Evolutionary conservation across 2,888 invertebrate genomes (phyloP).

Genomic region (Amphipyra tragopoginis): DNA sequence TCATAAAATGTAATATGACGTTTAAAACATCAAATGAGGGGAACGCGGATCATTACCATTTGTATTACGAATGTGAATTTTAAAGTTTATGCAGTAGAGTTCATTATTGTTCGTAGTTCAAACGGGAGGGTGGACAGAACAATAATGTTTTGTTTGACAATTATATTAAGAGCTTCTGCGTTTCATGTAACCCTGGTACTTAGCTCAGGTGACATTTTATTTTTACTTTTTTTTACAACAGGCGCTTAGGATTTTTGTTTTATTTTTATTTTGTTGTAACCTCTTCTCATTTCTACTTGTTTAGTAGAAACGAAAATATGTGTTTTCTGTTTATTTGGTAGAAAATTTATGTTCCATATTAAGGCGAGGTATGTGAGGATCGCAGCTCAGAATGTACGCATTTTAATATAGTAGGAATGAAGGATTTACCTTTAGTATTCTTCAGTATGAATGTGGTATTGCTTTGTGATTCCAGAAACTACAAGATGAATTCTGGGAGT

Average conservation of each 20-base stretch:
- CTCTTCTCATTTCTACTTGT: conserved; percentile 4
- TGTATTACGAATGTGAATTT: conserved; percentile 32
- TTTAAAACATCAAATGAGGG: conserved; percentile 24
- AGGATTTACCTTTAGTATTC: neutral
- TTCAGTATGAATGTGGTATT: conserved; percentile 21
- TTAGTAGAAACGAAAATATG: conserved; percentile 4
- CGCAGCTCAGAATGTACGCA: conserved; percentile 6
- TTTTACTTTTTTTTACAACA: conserved; percentile 8
- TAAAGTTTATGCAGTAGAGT: conserved; percentile 17
- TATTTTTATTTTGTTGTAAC: conserved; percentile 4
- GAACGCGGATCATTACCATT: conserved; percentile 24
- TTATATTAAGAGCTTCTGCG: conserved; percentile 55
- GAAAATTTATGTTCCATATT: neutral
- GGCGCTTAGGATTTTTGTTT: conserved; percentile 18
- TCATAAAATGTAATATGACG: conserved; percentile 30
- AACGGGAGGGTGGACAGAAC: conserved; percentile 31
- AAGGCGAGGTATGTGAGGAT: conserved; percentile 9
- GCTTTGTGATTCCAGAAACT: neutral
- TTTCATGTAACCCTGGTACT: conserved; percentile 45
- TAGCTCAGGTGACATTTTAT: conserved; percentile 26
- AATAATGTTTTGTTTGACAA: conserved; percentile 61
- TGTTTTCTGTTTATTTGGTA: conserved; percentile 3
- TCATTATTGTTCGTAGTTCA: conserved; percentile 16
- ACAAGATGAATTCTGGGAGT: too few species aligned
- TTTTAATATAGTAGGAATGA: conserved; percentile 16